A percentile compares a stretch with the other conserved stretches of the same genome.
Conservation (phyloP, 2,797 vertebrate species). For the Catamblyrhynchus diadema region DNA sequence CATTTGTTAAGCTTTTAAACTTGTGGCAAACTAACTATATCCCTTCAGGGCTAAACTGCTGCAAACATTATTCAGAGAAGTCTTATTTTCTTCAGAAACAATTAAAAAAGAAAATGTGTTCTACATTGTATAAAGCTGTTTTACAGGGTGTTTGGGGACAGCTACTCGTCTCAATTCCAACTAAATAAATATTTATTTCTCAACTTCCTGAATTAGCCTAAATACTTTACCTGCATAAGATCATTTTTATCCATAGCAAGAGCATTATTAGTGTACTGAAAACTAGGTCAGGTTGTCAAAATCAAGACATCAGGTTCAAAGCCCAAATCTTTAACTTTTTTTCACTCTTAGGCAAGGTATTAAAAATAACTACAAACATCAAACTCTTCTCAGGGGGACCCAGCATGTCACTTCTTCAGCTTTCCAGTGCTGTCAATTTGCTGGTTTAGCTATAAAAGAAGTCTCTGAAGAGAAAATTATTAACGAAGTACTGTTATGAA, state of each 20-base stretch:
- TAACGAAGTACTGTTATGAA: not conserved
- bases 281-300: not conserved
- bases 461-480: not conserved
- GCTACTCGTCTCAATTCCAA: not conserved
- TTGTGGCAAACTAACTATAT: not conserved
- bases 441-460: not conserved
- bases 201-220: not conserved
- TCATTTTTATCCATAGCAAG: not conserved
- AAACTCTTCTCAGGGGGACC: not conserved
- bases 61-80: not conserved
- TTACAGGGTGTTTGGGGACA: not conserved
- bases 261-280: not conserved
- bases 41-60: not conserved
- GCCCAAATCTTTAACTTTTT: not conserved
- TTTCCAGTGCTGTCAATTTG: not conserved
- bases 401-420: not conserved
- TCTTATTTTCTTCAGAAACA: slow-evolving; percentile 9
- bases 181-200: not conserved
- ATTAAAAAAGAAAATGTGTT: slow-evolving; percentile 2
- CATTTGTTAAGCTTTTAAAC: slow-evolving; percentile 9
- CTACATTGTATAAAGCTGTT: not conserved
- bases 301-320: not conserved
- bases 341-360: not conserved
- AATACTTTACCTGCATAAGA: not conserved
- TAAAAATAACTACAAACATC: not conserved